phyloP scores from a whole-genome alignment of 1,140 invertebrate species.

The Leguminivora glycinivorella region DNA sequence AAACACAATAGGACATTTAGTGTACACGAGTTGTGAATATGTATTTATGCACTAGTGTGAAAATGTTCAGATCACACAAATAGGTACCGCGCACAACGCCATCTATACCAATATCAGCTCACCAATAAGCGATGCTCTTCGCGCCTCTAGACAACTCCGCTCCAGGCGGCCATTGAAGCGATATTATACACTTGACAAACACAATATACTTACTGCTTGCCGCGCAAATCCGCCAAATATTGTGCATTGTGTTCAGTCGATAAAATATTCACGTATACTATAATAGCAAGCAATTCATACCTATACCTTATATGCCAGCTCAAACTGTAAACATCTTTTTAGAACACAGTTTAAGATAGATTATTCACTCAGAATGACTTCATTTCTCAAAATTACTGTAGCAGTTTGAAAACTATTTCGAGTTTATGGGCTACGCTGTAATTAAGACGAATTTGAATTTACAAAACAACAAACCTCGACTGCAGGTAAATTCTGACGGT shows the following conservation, averaged over 20 bases:
- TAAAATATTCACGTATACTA: constrained; percentile 48
- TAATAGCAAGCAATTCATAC: constrained; percentile 46
- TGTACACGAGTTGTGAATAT: too few species aligned
- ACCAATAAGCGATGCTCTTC: constrained; percentile 42
- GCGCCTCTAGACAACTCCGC: constrained; percentile 47
- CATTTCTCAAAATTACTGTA: background rate
- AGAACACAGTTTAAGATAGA: background rate
- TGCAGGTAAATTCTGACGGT: background rate
- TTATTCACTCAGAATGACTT: background rate
- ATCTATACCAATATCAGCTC: constrained; percentile 20
- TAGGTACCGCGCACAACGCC: background rate
- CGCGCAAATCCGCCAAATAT: constrained; percentile 54
- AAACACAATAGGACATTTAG: too few species aligned
- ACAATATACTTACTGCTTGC: constrained; percentile 43
- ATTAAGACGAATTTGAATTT: constrained; percentile 21
- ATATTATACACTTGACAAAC: constrained; percentile 63
- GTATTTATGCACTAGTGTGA: background rate
- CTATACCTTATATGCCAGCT: constrained; percentile 41
- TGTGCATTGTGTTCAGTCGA: constrained; percentile 49
- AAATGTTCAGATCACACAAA: background rate
- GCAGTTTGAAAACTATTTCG: constrained; percentile 7
- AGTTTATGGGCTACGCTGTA: constrained; percentile 1
- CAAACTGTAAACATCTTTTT: constrained; percentile 11
- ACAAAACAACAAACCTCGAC: constrained; percentile 11
- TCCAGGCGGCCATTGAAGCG: constrained; percentile 47